Conservation (phyloP, 2,797 vertebrate genomes). For the Mus spretus region DNA sequence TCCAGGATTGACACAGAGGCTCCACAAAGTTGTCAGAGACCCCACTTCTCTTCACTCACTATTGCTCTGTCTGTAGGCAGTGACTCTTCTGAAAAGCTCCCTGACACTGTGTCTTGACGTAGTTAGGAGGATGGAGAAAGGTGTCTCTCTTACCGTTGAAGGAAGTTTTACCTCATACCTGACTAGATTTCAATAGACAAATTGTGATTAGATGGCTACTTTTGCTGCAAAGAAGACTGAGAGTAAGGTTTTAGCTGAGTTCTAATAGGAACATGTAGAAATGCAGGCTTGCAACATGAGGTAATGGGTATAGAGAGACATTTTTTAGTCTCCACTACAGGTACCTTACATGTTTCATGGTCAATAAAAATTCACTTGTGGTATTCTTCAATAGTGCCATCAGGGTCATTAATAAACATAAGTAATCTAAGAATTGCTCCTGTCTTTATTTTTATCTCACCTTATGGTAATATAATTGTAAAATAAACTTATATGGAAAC, state of each 20-base stretch:
- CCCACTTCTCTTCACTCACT: background rate
- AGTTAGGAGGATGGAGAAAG: slow-evolving; percentile 10
- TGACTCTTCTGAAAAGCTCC: background rate
- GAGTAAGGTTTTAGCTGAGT: slow-evolving; percentile 42
- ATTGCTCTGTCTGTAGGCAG: background rate
- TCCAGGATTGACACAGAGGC: background rate
- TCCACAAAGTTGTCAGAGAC: slow-evolving; percentile 16
- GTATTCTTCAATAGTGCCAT: slow-evolving; percentile 43
- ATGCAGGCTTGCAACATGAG: background rate
- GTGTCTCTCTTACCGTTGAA: background rate
- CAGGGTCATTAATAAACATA: slow-evolving; percentile 22
- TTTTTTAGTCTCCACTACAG: slow-evolving; percentile 30
- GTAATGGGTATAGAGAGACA: background rate
- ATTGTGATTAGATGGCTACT: background rate
- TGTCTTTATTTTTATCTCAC: slow-evolving; percentile 17
- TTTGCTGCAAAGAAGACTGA: background rate
- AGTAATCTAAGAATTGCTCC: background rate
- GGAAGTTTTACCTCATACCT: background rate
- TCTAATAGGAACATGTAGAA: background rate
- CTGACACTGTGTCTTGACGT: background rate
- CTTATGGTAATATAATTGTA: slow-evolving; percentile 16
- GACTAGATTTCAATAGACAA: slow-evolving; percentile 42
- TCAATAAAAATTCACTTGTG: slow-evolving; percentile 3
- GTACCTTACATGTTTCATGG: background rate
- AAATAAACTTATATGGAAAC: slow-evolving; percentile 60